phyloP scores from a whole-genome alignment of 2,888 invertebrate genomes.

The Cataglyphis cursor region DNA sequence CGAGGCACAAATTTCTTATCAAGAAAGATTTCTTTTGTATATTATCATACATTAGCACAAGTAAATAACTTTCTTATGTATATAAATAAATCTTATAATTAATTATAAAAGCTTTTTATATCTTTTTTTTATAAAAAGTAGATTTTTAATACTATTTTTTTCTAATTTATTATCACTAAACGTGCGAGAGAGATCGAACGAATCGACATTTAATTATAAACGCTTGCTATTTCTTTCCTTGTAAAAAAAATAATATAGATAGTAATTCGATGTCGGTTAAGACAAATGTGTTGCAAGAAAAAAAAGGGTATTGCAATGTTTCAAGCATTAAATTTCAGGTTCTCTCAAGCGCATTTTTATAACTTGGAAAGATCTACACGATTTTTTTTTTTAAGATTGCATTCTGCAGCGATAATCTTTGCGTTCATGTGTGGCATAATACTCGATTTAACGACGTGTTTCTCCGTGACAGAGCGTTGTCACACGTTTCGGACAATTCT shows the following conservation, averaged over 20 bases:
- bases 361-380: neutral
- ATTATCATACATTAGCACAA: neutral
- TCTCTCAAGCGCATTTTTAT: neutral
- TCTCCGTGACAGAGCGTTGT: constrained; percentile 53
- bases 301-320: neutral
- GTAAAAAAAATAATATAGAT: neutral
- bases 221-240: neutral
- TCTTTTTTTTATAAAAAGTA: neutral
- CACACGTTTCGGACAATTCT: constrained; percentile 52
- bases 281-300: neutral
- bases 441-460: constrained; percentile 17
- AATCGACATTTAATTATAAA: neutral
- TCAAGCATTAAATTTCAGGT: neutral
- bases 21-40: neutral
- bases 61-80: neutral
- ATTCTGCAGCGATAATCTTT: neutral
- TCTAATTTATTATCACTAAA: constrained; percentile 3
- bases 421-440: neutral
- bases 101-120: neutral
- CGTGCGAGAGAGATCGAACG: neutral
- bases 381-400: neutral
- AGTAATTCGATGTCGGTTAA: neutral
- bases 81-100: constrained; percentile 6
- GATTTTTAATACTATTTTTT: neutral
- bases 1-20: constrained; percentile 15